phyloP scores from a whole-genome alignment of 2,797 vertebrate species.

The Coregonus suidteri region DNA sequence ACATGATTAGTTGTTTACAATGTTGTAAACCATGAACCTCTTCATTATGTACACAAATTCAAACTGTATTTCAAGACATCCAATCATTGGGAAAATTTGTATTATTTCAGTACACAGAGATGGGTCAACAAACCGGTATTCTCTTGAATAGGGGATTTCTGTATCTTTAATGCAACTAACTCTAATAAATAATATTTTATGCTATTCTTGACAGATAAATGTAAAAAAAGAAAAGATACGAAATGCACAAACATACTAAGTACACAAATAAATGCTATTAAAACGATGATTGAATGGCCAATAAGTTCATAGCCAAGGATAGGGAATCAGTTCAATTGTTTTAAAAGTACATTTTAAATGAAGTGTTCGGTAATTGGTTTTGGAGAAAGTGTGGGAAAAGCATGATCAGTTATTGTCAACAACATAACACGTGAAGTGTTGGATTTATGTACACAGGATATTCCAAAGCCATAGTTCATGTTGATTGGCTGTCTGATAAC shows the following conservation, averaged over 20 bases:
- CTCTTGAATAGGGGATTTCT: slow-evolving; percentile 21
- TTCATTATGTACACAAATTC: slow-evolving; percentile 20
- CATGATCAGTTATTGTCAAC: slow-evolving; percentile 11
- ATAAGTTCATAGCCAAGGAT: not conserved
- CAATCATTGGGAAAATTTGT: slow-evolving; percentile 12
- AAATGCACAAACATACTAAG: slow-evolving; percentile 8
- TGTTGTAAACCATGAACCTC: not conserved
- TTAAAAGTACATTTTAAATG: slow-evolving; percentile 5
- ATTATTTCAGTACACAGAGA: slow-evolving; percentile 23
- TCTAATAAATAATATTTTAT: not conserved
- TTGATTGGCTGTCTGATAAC: slow-evolving; percentile 31
- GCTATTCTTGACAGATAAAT: slow-evolving; percentile 34
- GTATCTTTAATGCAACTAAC: not conserved
- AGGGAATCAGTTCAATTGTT: not conserved
- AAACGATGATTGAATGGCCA: not conserved
- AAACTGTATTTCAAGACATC: too few relatives aligned
- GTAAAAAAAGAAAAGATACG: slow-evolving; percentile 51
- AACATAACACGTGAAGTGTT: slow-evolving; percentile 8
- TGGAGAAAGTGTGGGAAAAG: slow-evolving; percentile 10
- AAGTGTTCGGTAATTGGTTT: slow-evolving; percentile 18
- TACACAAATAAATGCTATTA: slow-evolving; percentile 33
- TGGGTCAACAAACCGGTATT: slow-evolving; percentile 22
- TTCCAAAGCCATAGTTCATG: slow-evolving; percentile 30
- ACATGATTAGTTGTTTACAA: not conserved
- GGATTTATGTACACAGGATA: slow-evolving; percentile 27